Percentiles rank a stretch among this genome's conserved stretches.
Evolutionary conservation across 2,888 invertebrate species (phyloP).

Genomic region (Epirrhoe alternata): DNA sequence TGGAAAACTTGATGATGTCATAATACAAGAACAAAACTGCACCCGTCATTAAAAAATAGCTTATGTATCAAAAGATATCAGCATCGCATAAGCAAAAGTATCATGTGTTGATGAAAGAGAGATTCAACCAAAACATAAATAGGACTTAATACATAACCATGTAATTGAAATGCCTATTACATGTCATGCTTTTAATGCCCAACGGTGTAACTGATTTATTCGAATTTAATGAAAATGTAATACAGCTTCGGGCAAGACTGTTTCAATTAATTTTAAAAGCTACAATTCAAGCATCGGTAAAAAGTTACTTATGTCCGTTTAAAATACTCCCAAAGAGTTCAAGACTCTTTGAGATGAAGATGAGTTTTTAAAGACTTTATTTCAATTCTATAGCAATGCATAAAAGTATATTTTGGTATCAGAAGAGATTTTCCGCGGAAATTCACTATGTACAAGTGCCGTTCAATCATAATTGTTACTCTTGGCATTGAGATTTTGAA

Average conservation of each 20-base stretch:
- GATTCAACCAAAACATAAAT: too few relatives aligned
- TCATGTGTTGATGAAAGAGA: not conserved
- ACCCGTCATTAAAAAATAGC: too few relatives aligned
- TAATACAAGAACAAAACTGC: not conserved
- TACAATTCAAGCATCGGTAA: slow-evolving; percentile 1
- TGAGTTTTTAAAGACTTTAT: too few relatives aligned
- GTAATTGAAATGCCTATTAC: not conserved
- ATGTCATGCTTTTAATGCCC: slow-evolving; percentile 1
- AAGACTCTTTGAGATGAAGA: too few relatives aligned
- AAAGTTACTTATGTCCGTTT: not conserved
- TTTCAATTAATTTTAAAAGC: slow-evolving; percentile 9
- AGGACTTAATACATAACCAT: not conserved
- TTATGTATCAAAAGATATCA: not conserved
- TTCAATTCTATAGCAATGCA: too few relatives aligned
- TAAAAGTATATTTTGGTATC: not conserved
- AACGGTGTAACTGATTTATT: slow-evolving; percentile 10
- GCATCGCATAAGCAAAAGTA: not conserved
- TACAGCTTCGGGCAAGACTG: slow-evolving; percentile 28
- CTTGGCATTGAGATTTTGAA: slow-evolving; percentile 54
- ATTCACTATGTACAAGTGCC: not conserved
- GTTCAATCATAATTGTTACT: slow-evolving; percentile 48
- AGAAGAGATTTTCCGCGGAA: not conserved
- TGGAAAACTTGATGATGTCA: not conserved
- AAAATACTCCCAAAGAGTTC: slow-evolving; percentile 5
- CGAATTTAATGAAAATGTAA: slow-evolving; percentile 7